Percentiles rank a stretch among this genome's conserved stretches.
Evolutionary conservation across 1,140 invertebrate genomes (phyloP).

Genomic region (Bemisia tabaci): DNA sequence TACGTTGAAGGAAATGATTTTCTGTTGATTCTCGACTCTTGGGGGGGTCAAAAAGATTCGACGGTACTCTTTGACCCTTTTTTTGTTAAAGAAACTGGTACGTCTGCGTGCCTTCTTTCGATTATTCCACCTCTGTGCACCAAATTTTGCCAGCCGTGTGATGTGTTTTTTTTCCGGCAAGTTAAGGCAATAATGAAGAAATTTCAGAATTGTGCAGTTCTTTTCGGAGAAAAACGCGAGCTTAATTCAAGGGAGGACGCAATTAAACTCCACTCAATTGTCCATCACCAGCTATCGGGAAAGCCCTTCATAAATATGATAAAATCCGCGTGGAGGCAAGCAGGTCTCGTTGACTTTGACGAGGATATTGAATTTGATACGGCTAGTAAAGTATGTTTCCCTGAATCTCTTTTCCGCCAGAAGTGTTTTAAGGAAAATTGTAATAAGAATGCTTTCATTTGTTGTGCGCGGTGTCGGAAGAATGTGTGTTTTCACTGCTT

Average conservation of each 20-base stretch:
- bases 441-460: slow-evolving; percentile 5
- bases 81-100: neutral
- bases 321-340: slow-evolving; percentile 16
- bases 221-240: slow-evolving; percentile 7
- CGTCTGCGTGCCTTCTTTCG: neutral
- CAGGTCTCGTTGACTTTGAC: neutral
- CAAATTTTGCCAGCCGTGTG: slow-evolving; percentile 9
- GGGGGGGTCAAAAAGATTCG: slow-evolving; percentile 12
- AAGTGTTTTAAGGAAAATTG: slow-evolving; percentile 11
- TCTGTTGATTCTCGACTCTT: slow-evolving; percentile 13
- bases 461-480: slow-evolving; percentile 10
- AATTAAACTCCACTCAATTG: slow-evolving; percentile 17
- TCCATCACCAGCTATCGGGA: slow-evolving; percentile 15
- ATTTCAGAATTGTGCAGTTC: slow-evolving; percentile 9
- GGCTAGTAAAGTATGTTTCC: slow-evolving; percentile 1
- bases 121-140: slow-evolving; percentile 12
- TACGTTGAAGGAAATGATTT: neutral
- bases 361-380: neutral
- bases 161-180: slow-evolving; percentile 11
- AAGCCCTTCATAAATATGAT: slow-evolving; percentile 17
- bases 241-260: slow-evolving; percentile 5
- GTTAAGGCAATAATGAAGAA: slow-evolving; percentile 11
- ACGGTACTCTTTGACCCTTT: neutral
- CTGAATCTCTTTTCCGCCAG: neutral
- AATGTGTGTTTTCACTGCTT: slow-evolving; percentile 14